A percentile compares a stretch with the other conserved stretches of the same genome.
These are phyloP conservation scores for Ctenoplectra terminalis DNA, from an alignment of 1,140 invertebrate species.

Conservation along the genomic window DNA sequence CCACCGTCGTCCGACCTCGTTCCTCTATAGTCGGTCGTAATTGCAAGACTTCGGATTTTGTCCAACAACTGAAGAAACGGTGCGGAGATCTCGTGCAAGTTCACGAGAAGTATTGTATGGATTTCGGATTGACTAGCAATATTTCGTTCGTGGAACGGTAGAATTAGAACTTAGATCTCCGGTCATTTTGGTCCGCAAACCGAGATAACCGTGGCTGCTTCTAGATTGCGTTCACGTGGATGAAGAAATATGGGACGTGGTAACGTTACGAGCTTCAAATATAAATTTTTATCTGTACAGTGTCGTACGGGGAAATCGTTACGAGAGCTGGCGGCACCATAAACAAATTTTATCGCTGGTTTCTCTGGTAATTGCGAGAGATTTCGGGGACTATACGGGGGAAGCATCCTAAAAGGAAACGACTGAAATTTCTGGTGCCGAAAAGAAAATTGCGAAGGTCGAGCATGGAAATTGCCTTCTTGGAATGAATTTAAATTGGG, in stretches of 20 bases:
- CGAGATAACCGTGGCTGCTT: neutral
- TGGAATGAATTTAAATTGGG: neutral
- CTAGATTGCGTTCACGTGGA: neutral
- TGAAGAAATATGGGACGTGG: constrained; percentile 5
- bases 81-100: neutral
- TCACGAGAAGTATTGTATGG: neutral
- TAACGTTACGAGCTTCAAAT: neutral
- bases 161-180: too few relatives aligned
- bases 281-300: constrained; percentile 5
- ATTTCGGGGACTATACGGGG: neutral
- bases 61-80: neutral
- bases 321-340: neutral
- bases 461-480: neutral
- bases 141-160: too few relatives aligned
- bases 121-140: too few relatives aligned
- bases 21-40: too few relatives aligned
- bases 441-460: neutral
- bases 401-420: too few relatives aligned
- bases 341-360: constrained; percentile 27
- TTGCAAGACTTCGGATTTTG: neutral
- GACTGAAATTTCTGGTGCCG: neutral
- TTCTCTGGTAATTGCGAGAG: constrained; percentile 5
- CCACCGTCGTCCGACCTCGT: too few relatives aligned
- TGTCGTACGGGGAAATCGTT: constrained; percentile 8
- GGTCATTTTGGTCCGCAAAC: neutral